Percentiles rank a stretch among this genome's conserved stretches.
These are phyloP conservation scores for Furnarius figulus DNA, from an alignment of 2,113 vertebrate species.

Conservation along the genomic window DNA sequence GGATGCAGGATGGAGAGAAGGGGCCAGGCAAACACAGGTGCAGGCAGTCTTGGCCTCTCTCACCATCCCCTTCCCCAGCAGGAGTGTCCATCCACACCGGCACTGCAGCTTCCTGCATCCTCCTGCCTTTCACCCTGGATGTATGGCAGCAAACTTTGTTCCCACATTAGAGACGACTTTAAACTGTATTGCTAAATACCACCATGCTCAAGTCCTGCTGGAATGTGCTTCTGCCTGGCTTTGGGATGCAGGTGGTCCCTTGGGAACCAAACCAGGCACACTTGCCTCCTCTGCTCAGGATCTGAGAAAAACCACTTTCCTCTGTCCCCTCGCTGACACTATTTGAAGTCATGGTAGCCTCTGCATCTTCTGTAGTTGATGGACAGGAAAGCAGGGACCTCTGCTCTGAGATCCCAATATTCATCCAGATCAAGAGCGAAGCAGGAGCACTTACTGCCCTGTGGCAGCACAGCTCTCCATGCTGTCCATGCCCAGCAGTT, in stretches of 20 bases:
- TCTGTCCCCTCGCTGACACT: accelerated
- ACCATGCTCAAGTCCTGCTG: neutral
- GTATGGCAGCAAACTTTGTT: neutral
- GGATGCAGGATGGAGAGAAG: neutral
- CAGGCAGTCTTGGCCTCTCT: neutral
- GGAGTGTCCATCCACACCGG: neutral
- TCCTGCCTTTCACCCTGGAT: neutral
- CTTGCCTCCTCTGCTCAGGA: neutral
- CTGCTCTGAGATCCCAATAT: neutral
- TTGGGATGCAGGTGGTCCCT: neutral
- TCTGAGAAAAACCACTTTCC: neutral
- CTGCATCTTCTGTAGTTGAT: neutral
- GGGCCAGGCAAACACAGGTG: neutral
- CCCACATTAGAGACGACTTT: neutral
- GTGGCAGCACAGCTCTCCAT: neutral
- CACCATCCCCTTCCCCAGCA: neutral
- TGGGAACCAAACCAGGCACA: neutral
- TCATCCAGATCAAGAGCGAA: neutral
- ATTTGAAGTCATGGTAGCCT: neutral
- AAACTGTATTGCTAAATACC: neutral
- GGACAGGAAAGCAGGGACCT: neutral
- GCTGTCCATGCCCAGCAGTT: neutral
- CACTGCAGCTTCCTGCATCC: neutral
- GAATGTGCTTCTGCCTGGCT: neutral
- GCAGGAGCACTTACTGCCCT: neutral